Conservation (phyloP, 2,113 vertebrate genomes). For the Oreochromis spilurus region DNA sequence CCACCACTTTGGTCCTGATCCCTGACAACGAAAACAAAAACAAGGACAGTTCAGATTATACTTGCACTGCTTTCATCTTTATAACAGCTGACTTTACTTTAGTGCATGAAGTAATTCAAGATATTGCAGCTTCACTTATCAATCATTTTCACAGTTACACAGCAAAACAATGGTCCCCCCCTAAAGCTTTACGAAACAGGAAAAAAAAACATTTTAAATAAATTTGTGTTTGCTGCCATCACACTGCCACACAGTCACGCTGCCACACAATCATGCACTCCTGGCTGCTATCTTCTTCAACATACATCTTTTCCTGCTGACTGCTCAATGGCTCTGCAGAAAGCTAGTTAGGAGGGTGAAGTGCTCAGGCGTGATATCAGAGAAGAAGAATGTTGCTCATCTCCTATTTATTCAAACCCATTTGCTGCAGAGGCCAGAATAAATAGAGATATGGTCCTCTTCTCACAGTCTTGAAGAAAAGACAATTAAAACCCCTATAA, state of each 20-base stretch:
- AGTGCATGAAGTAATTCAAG: neutral
- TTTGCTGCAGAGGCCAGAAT: neutral
- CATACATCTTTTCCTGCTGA: neutral
- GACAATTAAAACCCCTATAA: neutral
- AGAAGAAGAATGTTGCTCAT: neutral
- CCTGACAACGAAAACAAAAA: conserved; percentile 66
- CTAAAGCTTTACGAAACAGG: too few species aligned
- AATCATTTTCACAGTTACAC: neutral
- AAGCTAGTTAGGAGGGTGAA: neutral
- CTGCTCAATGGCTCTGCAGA: neutral
- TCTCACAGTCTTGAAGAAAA: neutral
- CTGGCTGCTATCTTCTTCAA: neutral
- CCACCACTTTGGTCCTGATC: conserved; percentile 81
- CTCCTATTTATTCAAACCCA: neutral
- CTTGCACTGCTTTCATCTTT: neutral
- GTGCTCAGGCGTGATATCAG: neutral
- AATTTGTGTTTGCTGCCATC: too few species aligned
- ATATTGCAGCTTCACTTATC: neutral
- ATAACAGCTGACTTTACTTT: neutral
- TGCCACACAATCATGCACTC: neutral
- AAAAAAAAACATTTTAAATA: too few species aligned
- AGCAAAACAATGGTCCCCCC: neutral
- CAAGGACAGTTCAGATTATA: neutral
- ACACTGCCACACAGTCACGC: too few species aligned
- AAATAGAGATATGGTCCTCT: neutral